phyloP scores from a whole-genome alignment of 2,797 vertebrate species.

The Toxotes lorentzi region DNA sequence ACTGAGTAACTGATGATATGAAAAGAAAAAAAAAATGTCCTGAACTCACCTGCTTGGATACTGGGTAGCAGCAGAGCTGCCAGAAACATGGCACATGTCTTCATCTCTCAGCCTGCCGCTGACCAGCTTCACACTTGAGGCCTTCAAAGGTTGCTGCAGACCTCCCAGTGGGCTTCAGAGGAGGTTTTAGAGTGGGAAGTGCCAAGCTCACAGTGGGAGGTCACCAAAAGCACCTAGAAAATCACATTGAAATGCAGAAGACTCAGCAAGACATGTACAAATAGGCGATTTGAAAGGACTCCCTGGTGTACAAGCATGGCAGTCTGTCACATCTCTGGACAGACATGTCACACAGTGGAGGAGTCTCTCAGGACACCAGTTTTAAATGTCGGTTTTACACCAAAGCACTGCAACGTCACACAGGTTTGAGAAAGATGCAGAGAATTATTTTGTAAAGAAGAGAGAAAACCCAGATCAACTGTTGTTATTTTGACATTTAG shows the following conservation, averaged over 20 bases:
- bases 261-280: conserved; percentile 41
- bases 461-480: neutral
- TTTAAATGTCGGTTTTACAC: conserved; percentile 10
- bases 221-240: conserved; percentile 71
- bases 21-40: neutral
- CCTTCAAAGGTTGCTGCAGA: conserved; percentile 36
- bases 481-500: too few species aligned
- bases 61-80: conserved; percentile 70
- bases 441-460: neutral
- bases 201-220: conserved; percentile 42
- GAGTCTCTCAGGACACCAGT: neutral
- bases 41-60: conserved; percentile 74
- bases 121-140: conserved; percentile 32
- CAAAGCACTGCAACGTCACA: neutral
- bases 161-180: conserved; percentile 32
- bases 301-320: neutral
- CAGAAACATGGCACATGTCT: conserved; percentile 59
- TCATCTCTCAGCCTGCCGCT: conserved; percentile 71
- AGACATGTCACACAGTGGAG: neutral
- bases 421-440: neutral
- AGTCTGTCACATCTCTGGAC: conserved; percentile 15
- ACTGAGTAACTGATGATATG: neutral
- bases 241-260: conserved; percentile 49
- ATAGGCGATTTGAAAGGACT: neutral
- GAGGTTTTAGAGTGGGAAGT: conserved; percentile 12